Conservation (phyloP, 2,113 vertebrate species). For the Porphyrio hochstetteri region DNA sequence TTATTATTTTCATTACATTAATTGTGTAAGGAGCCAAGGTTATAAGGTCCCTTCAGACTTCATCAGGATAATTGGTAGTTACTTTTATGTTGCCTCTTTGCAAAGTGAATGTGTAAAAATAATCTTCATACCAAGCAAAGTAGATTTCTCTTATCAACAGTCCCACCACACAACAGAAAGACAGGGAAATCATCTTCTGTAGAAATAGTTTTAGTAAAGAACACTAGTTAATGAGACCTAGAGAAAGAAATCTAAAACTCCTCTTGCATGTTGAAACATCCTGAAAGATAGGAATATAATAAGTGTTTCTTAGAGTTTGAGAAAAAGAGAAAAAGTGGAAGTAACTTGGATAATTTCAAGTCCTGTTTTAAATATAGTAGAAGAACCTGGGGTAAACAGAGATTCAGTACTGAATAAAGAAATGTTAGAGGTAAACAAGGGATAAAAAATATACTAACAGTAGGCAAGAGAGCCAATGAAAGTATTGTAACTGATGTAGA, state of each 20-base stretch:
- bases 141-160: neutral
- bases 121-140: neutral
- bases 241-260: neutral
- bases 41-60: neutral
- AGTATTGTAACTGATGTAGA: neutral
- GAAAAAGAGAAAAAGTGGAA: neutral
- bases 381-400: neutral
- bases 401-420: neutral
- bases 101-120: neutral
- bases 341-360: neutral
- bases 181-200: neutral
- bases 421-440: neutral
- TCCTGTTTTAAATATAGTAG: neutral
- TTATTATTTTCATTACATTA: neutral
- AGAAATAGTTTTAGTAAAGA: neutral
- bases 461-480: neutral
- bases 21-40: neutral
- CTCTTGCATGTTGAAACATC: neutral
- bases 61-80: neutral
- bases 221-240: neutral
- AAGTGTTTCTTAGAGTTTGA: neutral
- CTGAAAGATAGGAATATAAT: neutral
- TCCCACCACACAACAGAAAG: neutral
- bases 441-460: neutral
- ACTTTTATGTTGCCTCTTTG: neutral